These are phyloP conservation scores for Ondatra zibethicus DNA, from an alignment of 2,113 vertebrate genomes.

Conservation along the genomic window DNA sequence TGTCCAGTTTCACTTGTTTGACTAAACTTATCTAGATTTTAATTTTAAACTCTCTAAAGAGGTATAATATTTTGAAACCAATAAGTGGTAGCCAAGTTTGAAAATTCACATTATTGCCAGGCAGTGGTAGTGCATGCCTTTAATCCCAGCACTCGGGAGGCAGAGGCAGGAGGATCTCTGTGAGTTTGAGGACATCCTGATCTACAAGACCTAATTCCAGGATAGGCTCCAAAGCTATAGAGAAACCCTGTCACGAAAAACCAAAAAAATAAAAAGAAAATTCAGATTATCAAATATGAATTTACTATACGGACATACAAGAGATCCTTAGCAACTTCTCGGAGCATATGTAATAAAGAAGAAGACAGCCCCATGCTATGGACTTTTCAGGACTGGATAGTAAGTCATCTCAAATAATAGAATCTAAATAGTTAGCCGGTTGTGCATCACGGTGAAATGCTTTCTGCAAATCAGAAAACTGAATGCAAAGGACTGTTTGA, in stretches of 20 bases:
- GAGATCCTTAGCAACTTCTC: background rate
- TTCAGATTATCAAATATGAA: conserved; percentile 16
- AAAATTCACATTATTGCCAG: conserved; percentile 39
- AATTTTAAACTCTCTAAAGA: background rate
- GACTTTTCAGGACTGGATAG: background rate
- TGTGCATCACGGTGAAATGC: background rate
- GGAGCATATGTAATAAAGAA: background rate
- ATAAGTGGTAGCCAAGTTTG: background rate
- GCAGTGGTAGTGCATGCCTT: no score
- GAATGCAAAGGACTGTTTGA: conserved; percentile 41
- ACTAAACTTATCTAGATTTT: conserved; percentile 4
- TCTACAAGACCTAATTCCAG: no score
- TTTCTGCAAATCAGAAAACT: conserved; percentile 14
- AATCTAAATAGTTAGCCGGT: background rate
- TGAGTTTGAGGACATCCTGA: no score
- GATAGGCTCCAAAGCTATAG: no score
- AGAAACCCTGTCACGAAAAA: no score
- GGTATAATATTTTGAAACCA: background rate
- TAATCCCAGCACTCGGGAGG: no score
- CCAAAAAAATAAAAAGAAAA: no score
- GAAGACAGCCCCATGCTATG: no score
- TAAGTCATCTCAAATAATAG: conserved; percentile 8
- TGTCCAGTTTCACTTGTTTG: conserved; percentile 11
- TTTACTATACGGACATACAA: background rate
- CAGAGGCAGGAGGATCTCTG: no score